Base-by-base conservation (phyloP, 2,888 invertebrate species). In the Tenthredo amoena region DNA sequence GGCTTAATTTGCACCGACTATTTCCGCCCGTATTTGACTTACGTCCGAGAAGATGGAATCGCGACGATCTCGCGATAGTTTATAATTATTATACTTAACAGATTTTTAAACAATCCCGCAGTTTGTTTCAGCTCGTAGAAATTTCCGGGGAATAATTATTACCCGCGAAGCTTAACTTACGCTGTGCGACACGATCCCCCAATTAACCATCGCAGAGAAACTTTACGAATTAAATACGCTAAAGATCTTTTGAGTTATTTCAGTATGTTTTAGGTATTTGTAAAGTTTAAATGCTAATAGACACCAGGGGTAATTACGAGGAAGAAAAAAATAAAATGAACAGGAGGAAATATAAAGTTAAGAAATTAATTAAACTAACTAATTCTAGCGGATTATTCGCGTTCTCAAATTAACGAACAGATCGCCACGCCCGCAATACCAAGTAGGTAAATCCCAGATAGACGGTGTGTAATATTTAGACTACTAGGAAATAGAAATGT, bases 11-110 rank as follows among this genome's bases (percentile, higher is more conserved):
- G 34, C 50, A 50, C 18, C 34, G 77, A 34, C 50, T 55, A 50
- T 50, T 77, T 77, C 77, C 77, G 26, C 55, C 18, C 77, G 55
- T 21, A 2, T 55, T 77, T 77, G 74, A 47, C 21, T 47, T 9
- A 74, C 74, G 74, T 43, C 74, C 74, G 43, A 34, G 15, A 74
- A 34, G 15, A 74, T 62, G 47, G 7, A 77, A 77, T 77, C 77
- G 77, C 31, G n/a, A 74, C 50, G 55, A 55, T 55, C 77, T 77
- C n/a, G 50, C n/a, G 2, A 15, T 55, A 21, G 43, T 74, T 74
- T 15, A n/a, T 74, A 62, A 26, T 74, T 74, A 74, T 37, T 31
- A 74, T 18, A 40, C 18, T 74, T 21, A 40, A 31, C 71, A 74
- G 31, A 71, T 31, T 71, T 71, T 37, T 21, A n/a, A 10, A 43